phyloP scores from a whole-genome alignment of 2,113 vertebrate genomes.

The Chaetodon auriga region DNA sequence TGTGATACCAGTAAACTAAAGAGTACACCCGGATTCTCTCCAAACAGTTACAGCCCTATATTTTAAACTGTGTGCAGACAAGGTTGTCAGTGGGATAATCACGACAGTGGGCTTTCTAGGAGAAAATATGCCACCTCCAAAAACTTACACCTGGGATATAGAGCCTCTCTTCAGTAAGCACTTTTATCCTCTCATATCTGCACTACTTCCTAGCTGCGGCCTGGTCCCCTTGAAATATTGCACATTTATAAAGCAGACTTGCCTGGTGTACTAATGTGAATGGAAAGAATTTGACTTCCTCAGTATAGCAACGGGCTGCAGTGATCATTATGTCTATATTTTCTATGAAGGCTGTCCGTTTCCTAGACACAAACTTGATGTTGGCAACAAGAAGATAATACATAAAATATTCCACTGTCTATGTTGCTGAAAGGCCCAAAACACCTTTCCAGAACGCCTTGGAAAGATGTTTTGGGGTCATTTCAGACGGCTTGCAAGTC shows the following conservation, averaged over 20 bases:
- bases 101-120: slow-evolving; percentile 24
- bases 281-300: not conserved
- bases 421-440: not conserved
- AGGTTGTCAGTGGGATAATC: slow-evolving; percentile 32
- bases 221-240: slow-evolving; percentile 34
- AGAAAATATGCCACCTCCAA: slow-evolving; percentile 26
- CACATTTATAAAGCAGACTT: slow-evolving; percentile 4
- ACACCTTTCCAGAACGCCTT: no score
- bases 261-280: slow-evolving; percentile 9
- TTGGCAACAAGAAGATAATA: not conserved
- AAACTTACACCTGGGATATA: slow-evolving; percentile 22
- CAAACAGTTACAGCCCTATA: slow-evolving; percentile 15
- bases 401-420: not conserved
- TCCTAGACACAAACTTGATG: not conserved
- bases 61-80: slow-evolving; percentile 33
- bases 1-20: slow-evolving; percentile 31
- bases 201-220: not conserved
- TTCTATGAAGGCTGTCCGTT: not conserved
- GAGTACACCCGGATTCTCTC: slow-evolving; percentile 11
- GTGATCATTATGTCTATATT: not conserved
- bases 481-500: not conserved
- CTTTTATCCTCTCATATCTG: slow-evolving; percentile 28
- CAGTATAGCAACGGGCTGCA: not conserved
- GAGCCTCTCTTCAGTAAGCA: slow-evolving; percentile 31
- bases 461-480: not conserved